phyloP scores from a whole-genome alignment of 1,140 invertebrate genomes.

The Papilio dardanus region DNA sequence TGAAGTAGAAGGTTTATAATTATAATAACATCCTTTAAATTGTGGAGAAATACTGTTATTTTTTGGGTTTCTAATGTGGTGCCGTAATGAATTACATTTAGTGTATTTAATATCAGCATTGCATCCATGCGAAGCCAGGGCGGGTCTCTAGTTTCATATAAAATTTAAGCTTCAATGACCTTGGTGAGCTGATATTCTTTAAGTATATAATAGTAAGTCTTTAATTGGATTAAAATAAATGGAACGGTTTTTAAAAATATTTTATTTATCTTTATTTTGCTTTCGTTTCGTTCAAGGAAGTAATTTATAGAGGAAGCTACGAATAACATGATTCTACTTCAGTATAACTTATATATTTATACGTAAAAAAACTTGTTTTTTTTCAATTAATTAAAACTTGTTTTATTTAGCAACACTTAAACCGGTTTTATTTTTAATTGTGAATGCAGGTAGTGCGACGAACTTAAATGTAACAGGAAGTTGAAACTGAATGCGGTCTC shows the following conservation, averaged over 20 bases:
- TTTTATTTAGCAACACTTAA: constrained; percentile 7
- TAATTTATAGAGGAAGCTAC: neutral
- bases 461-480: constrained; percentile 11
- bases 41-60: no score
- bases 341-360: neutral
- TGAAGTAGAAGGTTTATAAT: no score
- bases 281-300: neutral
- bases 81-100: no score
- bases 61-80: no score
- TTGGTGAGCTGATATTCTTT: no score
- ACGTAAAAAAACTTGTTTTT: neutral
- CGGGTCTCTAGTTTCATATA: no score
- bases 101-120: no score
- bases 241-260: neutral
- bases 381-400: no score
- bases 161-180: no score
- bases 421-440: constrained; percentile 7
- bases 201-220: no score
- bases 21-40: no score
- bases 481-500: neutral
- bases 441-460: constrained; percentile 5
- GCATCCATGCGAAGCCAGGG: no score
- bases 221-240: neutral
- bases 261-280: constrained; percentile 6
- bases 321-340: neutral